Percentiles rank a stretch among this genome's conserved stretches.
These are phyloP conservation scores for Dermatemys mawii DNA, from an alignment of 2,113 vertebrate species.

Conservation along the genomic window DNA sequence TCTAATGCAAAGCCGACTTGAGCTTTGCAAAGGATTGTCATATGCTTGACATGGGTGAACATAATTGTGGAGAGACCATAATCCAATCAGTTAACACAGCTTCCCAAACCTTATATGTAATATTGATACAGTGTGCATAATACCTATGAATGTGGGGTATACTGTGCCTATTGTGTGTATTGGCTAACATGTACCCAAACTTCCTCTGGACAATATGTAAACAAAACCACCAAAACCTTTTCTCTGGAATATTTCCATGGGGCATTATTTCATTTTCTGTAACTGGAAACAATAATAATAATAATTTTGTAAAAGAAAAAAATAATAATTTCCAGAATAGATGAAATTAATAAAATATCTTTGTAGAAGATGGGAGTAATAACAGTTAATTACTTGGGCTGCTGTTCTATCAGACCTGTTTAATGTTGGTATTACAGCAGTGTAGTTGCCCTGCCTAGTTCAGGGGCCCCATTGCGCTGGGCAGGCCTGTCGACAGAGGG, in stretches of 20 bases:
- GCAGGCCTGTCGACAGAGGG: too few relatives aligned
- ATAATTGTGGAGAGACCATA: background rate
- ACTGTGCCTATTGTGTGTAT: background rate
- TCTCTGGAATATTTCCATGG: conserved; percentile 27
- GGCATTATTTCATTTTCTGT: conserved; percentile 6
- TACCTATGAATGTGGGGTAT: background rate
- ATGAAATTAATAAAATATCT: too few relatives aligned
- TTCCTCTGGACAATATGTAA: background rate
- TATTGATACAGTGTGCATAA: background rate
- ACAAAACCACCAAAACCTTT: background rate
- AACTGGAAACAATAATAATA: background rate
- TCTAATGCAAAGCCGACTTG: background rate
- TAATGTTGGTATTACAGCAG: background rate
- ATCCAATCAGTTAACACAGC: background rate
- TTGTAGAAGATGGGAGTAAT: background rate
- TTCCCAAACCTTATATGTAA: background rate
- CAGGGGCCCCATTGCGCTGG: accelerated
- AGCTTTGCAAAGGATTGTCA: background rate
- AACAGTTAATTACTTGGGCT: background rate
- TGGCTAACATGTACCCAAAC: background rate
- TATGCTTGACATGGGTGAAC: background rate
- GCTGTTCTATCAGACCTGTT: background rate
- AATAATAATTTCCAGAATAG: background rate
- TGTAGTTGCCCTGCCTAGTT: background rate
- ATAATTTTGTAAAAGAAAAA: background rate